Evolutionary conservation across 2,113 vertebrate genomes (phyloP), one percentile per base, ranked within the genome.

Genomic region (Nannobrachium achirus): DNA sequence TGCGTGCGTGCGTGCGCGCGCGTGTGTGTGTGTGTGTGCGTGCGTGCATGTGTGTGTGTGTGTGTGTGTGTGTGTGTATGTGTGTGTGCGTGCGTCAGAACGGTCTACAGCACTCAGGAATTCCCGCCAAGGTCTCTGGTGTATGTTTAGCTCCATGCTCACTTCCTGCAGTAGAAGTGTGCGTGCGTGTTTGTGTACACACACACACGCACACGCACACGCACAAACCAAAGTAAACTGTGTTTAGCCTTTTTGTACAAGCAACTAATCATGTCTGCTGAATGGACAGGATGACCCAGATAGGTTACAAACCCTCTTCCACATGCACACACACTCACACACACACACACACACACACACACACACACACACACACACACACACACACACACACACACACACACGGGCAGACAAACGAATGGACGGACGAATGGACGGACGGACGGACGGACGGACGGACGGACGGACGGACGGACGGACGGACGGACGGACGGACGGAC

Each of bases 61-160:
- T n/a, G 8, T 11, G 16, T 48, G 10, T 38, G 33, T 40, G 49
- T 4, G n/a, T 41, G 42, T 46, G 18, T n/a, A 33, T 62, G 16
- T 71, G 73, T 4, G n/a, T 41, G 42, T 46, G 18, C 8, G 19
- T 62, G 16, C 69, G 73, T 81, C 75, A 75, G 53, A 75, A 64
- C 46, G 55, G 64, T 78, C 63, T 55, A 66, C 65, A 48, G 73
- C 53, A 70, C 51, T 75, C 73, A 86, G 73, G 79, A 87, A 84
- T 81, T 81, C 58, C 74, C 79, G 74, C 76, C 64, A 61, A 80
- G 78, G 63, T 71, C 77, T 81, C 52, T 56, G 14, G 56, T 75
- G 72, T 86, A 83, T 81, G 76, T 76, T 78, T 65, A 75, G 51
- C 44, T 2, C 45, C 71, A 73, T 16, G 72, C 64, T 63, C 58